Evolutionary conservation across 2,888 invertebrate species (phyloP), one percentile per base, ranked within the genome.

Genomic region (Nebria salina): DNA sequence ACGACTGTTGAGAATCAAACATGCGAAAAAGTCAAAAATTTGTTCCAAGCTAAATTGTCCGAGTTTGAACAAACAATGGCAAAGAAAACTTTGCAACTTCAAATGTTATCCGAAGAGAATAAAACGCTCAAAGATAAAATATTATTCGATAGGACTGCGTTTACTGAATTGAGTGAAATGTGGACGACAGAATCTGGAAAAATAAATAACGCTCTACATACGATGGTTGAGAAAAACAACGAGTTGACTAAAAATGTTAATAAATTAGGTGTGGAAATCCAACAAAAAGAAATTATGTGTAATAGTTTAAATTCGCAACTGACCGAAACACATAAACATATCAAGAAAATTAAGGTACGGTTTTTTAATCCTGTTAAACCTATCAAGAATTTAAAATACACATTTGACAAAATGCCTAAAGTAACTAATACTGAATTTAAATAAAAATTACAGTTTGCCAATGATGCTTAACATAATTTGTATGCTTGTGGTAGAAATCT

Each of bases 121-220:
- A 81, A 81, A 65, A 73, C 25, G 13, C 43, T 81, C 8, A 81
- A 81, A 73, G 76, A 81, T 3, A 81, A 81, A 66, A 73, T 81
- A 42, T 20, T 76, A 9, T 76, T 81, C 13, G 81, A 81, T 65
- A 43, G 81, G 26, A 72, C 64, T 76, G 72, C 81, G 25, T 66
- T 76, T 42, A 65, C 41, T 64, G 76, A 81, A 73, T 72, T 81
- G 65, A 64, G 4, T 64, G 75, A 75, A 43, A 70, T 76, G 34
- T 41, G 65, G 65, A 75, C 43, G 64, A 73, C 11, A 0, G 75
- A 65, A 66, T 64, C n/a, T 15, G 75, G n/a, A 68, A 80, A 75
- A 75, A 65, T 9, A 41, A 75, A 70, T 34, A 54, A 54, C 65
- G 20, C 64, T 11, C 26, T 80, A 6, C 72, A 80, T 15, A 34